phyloP scores from a whole-genome alignment of 2,113 vertebrate genomes.

The Eleginops maclovinus region DNA sequence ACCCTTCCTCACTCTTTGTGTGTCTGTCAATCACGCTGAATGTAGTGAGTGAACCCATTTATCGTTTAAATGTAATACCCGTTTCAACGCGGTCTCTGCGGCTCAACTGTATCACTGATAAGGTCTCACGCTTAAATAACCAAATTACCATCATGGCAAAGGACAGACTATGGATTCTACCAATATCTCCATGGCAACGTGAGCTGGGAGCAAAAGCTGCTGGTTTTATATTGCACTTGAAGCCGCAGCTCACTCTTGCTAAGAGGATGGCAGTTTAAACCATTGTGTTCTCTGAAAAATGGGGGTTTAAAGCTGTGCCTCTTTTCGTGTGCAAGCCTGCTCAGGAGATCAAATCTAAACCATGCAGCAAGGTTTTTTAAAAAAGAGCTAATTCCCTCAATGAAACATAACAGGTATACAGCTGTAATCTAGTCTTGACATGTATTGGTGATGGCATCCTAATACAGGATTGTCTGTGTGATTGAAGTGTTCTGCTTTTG shows the following conservation, averaged over 20 bases:
- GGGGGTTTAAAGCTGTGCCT: constrained; percentile 30
- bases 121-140: constrained; percentile 68
- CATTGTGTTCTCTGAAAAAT: constrained; percentile 63
- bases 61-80: constrained; percentile 64
- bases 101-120: constrained; percentile 44
- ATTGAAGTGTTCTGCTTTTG: not conserved
- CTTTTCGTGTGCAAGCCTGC: constrained; percentile 34
- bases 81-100: constrained; percentile 59
- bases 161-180: constrained; percentile 63
- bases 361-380: constrained; percentile 32
- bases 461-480: not conserved
- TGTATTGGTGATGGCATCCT: not conserved
- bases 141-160: constrained; percentile 65
- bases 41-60: constrained; percentile 48
- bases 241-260: constrained; percentile 55
- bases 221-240: constrained; percentile 69
- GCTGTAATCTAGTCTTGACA: not conserved
- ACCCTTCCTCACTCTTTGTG: constrained; percentile 36
- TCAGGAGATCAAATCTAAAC: constrained; percentile 44
- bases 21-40: constrained; percentile 65
- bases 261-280: constrained; percentile 59
- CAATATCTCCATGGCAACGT: constrained; percentile 81
- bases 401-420: not conserved
- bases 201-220: constrained; percentile 52
- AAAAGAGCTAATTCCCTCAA: constrained; percentile 18